Conservation (phyloP, 2,797 vertebrate genomes). For the Holocentrus rufus region DNA sequence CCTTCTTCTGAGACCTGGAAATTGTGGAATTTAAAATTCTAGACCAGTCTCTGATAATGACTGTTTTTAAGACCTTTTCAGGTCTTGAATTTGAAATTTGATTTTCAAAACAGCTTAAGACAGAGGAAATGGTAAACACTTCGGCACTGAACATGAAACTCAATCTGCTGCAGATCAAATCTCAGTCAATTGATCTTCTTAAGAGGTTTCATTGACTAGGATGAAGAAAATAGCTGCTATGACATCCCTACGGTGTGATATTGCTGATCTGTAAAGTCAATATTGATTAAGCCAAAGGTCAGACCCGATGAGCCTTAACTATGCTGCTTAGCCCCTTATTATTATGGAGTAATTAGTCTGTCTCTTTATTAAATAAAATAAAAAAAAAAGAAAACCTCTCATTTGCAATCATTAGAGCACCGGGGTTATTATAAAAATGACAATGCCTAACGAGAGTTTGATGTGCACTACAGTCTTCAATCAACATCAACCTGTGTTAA, state of each 20-base stretch:
- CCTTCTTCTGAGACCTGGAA: too few species aligned
- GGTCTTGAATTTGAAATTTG: too few species aligned
- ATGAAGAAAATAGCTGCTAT: slow-evolving; percentile 43
- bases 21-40: too few species aligned
- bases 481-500: not conserved
- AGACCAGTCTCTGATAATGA: too few species aligned
- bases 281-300: slow-evolving; percentile 55
- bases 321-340: slow-evolving; percentile 12
- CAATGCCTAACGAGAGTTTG: slow-evolving; percentile 9
- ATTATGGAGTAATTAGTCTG: slow-evolving; percentile 27
- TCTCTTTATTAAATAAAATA: slow-evolving; percentile 9
- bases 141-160: slow-evolving; percentile 50
- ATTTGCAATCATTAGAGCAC: slow-evolving; percentile 5
- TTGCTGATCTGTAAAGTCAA: slow-evolving; percentile 33
- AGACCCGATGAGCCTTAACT: slow-evolving; percentile 50
- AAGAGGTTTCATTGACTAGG: slow-evolving; percentile 54
- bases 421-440: slow-evolving; percentile 12
- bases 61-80: too few species aligned
- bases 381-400: too few species aligned
- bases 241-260: slow-evolving; percentile 25
- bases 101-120: slow-evolving; percentile 7
- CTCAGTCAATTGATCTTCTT: slow-evolving; percentile 56
- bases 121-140: slow-evolving; percentile 1
- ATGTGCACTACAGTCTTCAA: not conserved
- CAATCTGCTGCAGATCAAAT: slow-evolving; percentile 63